These are phyloP conservation scores for Chironomus striatipennis DNA, from an alignment of 1,140 invertebrate genomes.

Conservation along the genomic window DNA sequence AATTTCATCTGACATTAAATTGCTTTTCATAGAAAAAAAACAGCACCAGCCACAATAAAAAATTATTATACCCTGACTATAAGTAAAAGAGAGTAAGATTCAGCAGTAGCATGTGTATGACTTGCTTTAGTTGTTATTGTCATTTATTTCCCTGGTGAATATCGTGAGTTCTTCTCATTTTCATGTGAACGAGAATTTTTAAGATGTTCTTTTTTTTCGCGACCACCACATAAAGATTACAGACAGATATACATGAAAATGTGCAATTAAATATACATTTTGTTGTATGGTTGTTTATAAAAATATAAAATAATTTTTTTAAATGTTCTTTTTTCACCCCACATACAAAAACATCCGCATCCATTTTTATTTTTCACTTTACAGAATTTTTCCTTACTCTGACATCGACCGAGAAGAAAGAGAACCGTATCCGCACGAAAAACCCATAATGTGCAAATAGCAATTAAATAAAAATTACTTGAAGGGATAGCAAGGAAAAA, in stretches of 20 bases:
- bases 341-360: background rate
- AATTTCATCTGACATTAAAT: too few species aligned
- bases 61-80: background rate
- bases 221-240: background rate
- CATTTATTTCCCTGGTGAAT: background rate
- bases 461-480: conserved; percentile 23
- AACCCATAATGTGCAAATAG: conserved; percentile 23
- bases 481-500: background rate
- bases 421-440: background rate
- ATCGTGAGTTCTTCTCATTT: background rate
- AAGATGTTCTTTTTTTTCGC: background rate
- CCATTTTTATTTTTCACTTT: conserved; percentile 23
- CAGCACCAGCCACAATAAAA: background rate
- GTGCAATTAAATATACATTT: conserved; percentile 21
- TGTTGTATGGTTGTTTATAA: background rate
- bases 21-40: too few species aligned
- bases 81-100: background rate
- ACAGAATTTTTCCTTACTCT: background rate
- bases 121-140: background rate
- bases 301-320: background rate
- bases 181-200: background rate
- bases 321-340: background rate
- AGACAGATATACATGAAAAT: conserved; percentile 22
- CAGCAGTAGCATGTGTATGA: background rate
- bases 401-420: too few species aligned